A percentile compares a stretch with the other conserved stretches of the same genome.
phyloP scores from a whole-genome alignment of 2,797 vertebrate genomes.

The Lepilemur ruficaudatus region DNA sequence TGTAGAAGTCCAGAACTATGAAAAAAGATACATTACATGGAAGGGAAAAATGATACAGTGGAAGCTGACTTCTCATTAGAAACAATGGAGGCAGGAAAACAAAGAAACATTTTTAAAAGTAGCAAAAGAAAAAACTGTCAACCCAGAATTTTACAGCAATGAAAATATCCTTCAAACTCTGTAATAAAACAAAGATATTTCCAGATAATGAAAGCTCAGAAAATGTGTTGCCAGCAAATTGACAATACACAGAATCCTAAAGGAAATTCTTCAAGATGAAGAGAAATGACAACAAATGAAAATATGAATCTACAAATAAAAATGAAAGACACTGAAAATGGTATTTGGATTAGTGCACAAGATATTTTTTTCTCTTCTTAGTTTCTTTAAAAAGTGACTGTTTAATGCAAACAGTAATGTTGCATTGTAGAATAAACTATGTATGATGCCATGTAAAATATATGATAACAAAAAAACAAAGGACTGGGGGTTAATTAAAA shows the following conservation, averaged over 20 bases:
- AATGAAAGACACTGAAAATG: neutral
- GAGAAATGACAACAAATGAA: neutral
- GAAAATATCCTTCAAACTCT: neutral
- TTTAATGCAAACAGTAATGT: neutral
- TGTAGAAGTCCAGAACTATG: neutral
- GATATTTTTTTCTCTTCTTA: neutral
- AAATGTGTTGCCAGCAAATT: neutral
- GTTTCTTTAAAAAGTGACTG: neutral
- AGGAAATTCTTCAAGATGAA: neutral
- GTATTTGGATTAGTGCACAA: neutral
- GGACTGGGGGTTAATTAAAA: neutral
- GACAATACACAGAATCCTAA: neutral
- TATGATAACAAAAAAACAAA: neutral
- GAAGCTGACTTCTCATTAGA: neutral
- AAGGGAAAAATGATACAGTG: neutral
- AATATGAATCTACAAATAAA: neutral
- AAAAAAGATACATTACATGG: neutral
- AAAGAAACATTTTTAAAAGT: neutral
- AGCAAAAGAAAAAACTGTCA: neutral
- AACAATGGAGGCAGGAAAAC: neutral
- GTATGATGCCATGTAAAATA: neutral
- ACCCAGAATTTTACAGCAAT: neutral
- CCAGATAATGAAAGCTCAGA: neutral
- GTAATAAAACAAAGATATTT: neutral
- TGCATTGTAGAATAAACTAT: neutral